Conservation (phyloP, 1,140 invertebrate genomes). For the Dermatophagoides farinae region DNA sequence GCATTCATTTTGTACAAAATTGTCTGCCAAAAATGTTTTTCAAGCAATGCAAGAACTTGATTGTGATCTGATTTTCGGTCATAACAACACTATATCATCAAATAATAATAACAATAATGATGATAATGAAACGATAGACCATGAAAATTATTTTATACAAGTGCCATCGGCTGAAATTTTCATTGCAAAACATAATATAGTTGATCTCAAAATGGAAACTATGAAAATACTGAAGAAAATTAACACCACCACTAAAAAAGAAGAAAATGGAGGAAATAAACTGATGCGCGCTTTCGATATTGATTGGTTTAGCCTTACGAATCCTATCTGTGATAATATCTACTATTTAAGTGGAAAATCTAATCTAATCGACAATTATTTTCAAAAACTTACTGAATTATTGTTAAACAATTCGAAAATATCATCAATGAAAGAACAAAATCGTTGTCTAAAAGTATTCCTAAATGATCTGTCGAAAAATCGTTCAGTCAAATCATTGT, state of each 20-base stretch:
- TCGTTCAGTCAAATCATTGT: no score
- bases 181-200: not conserved
- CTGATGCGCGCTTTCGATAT: not conserved
- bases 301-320: no score
- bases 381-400: no score
- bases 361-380: no score
- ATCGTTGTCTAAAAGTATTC: no score
- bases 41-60: conserved; percentile 9
- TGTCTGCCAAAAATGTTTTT: conserved; percentile 9
- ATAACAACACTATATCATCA: not conserved
- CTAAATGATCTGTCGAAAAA: no score
- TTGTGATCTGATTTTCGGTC: conserved; percentile 13
- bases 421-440: no score
- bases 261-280: not conserved
- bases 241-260: not conserved
- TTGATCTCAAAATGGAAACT: not conserved
- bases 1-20: conserved; percentile 7
- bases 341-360: no score
- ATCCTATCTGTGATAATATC: no score
- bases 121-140: not conserved
- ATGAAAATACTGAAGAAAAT: not conserved
- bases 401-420: no score
- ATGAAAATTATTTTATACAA: not conserved
- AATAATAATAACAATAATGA: not conserved
- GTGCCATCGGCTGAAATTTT: not conserved